Evolutionary conservation across 2,888 invertebrate genomes (phyloP).

Genomic region (Luperina nickerlii): DNA sequence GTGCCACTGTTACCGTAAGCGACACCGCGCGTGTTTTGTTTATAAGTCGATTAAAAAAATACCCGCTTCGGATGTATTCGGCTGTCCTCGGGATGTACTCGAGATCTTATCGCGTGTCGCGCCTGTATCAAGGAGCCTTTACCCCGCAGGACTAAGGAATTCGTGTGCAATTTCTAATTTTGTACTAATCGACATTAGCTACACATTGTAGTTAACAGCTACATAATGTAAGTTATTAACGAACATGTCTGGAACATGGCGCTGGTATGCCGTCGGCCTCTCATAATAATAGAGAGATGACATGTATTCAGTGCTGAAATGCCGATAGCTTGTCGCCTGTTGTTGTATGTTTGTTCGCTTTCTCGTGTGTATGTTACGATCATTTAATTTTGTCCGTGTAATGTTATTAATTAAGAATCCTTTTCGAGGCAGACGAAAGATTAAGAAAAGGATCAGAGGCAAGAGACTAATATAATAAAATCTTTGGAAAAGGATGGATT

Average conservation of each 20-base stretch:
- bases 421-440: too few species aligned
- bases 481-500: too few species aligned
- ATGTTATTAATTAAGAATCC: neutral
- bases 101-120: too few species aligned
- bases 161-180: conserved; percentile 9
- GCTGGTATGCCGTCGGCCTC: neutral
- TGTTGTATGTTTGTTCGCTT: conserved; percentile 21
- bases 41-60: too few species aligned
- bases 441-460: too few species aligned
- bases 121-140: too few species aligned
- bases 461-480: too few species aligned
- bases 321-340: conserved; percentile 14
- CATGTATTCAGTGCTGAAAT: conserved; percentile 16
- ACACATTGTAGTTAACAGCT: conserved; percentile 17
- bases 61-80: too few species aligned
- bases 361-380: neutral
- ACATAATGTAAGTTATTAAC: conserved; percentile 15
- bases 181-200: neutral
- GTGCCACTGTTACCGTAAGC: too few species aligned
- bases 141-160: neutral
- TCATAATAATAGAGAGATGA: conserved; percentile 11
- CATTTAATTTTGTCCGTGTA: neutral
- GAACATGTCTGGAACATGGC: neutral
- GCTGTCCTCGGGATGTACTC: too few species aligned
- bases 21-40: too few species aligned